Percentiles rank a stretch among this genome's conserved stretches.
Evolutionary conservation across 2,113 vertebrate genomes (phyloP).

Genomic region (Antigone vipio): DNA sequence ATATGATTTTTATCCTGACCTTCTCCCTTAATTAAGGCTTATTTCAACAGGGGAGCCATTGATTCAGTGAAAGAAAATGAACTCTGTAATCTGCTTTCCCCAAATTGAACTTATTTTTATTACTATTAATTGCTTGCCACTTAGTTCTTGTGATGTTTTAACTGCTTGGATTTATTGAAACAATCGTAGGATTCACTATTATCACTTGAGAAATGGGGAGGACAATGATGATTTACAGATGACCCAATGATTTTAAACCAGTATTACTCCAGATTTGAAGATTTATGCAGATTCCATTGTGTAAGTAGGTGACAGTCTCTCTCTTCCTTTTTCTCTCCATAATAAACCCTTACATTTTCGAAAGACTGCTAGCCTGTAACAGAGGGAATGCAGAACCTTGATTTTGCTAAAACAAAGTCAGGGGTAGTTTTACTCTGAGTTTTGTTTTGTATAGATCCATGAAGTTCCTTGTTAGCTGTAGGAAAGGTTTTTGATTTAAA

Average conservation of each 20-base stretch:
- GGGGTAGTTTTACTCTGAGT: neutral
- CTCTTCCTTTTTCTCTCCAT: neutral
- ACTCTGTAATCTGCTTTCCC: conserved; percentile 68
- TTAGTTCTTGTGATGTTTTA: conserved; percentile 69
- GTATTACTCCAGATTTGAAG: conserved; percentile 18
- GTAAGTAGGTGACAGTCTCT: neutral
- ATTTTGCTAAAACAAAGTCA: neutral
- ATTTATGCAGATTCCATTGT: neutral
- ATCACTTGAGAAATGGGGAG: conserved; percentile 39
- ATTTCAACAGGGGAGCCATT: conserved; percentile 59
- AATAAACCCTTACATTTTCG: conserved; percentile 28
- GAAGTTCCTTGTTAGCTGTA: neutral
- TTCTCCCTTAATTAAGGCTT: conserved; percentile 66
- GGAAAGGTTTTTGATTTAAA: neutral
- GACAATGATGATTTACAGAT: neutral
- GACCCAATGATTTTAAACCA: neutral
- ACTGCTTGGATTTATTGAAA: conserved; percentile 68
- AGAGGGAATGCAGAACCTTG: neutral
- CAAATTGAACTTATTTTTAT: conserved; percentile 71
- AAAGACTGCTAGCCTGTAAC: neutral
- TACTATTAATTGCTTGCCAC: conserved; percentile 66
- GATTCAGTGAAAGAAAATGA: conserved; percentile 66
- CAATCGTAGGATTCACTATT: conserved; percentile 52
- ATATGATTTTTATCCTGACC: conserved; percentile 67
- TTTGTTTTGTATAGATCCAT: neutral